Conservation (phyloP, 2,888 invertebrate species). For the Microctonus brassicae region DNA sequence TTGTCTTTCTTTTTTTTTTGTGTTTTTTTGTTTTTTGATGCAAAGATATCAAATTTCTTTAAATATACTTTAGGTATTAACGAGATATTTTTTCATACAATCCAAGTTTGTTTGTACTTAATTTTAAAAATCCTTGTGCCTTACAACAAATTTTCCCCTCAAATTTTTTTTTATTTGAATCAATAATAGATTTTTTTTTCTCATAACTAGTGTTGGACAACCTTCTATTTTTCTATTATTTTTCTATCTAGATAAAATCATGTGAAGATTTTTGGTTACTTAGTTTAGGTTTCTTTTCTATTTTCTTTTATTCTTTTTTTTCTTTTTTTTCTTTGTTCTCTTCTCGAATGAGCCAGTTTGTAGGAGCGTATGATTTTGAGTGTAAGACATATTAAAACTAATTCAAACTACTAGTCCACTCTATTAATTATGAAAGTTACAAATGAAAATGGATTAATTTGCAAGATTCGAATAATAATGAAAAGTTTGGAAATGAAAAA, state of each 20-base stretch:
- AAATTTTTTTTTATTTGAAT: constrained; percentile 6
- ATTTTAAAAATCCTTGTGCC: constrained; percentile 15
- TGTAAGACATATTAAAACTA: neutral
- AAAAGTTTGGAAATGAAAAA: neutral
- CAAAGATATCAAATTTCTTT: too few relatives aligned
- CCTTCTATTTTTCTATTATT: constrained; percentile 24
- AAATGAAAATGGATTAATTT: neutral
- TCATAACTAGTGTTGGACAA: constrained; percentile 29
- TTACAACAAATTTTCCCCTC: constrained; percentile 6
- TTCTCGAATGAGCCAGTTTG: neutral
- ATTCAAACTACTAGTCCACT: neutral
- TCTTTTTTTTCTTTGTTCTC: neutral
- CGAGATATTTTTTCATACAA: neutral
- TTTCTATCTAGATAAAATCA: neutral
- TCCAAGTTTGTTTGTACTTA: neutral
- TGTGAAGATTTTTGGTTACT: neutral
- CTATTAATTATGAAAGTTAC: neutral
- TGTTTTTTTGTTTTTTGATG: constrained; percentile 17
- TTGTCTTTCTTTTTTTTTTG: constrained; percentile 27
- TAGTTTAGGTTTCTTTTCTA: neutral
- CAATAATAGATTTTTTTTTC: constrained; percentile 11
- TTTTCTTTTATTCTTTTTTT: neutral
- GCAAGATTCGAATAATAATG: neutral
- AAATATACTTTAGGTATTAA: neutral
- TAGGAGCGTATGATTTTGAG: neutral